phyloP scores from a whole-genome alignment of 1,140 invertebrate genomes.

The Brachionus paranguensis region DNA sequence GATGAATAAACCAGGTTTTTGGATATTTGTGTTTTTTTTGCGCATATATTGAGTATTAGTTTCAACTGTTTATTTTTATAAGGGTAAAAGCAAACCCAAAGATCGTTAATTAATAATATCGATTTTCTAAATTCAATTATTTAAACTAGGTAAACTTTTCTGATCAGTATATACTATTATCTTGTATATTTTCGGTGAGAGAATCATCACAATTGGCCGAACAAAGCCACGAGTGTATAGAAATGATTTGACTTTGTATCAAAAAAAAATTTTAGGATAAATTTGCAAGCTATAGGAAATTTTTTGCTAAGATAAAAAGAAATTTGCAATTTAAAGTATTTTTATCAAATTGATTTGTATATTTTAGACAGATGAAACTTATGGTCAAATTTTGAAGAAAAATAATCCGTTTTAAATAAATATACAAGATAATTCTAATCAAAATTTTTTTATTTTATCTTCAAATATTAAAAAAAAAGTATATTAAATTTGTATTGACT shows the following conservation, averaged over 20 bases:
- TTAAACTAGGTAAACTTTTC: neutral
- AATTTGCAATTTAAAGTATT: neutral
- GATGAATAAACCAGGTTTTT: neutral
- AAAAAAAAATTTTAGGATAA: too few species aligned
- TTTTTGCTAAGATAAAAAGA: neutral
- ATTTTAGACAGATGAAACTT: neutral
- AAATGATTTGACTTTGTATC: neutral
- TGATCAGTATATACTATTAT: neutral
- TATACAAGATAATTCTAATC: too few species aligned
- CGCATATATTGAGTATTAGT: neutral
- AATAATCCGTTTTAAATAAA: too few species aligned
- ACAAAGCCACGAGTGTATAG: neutral
- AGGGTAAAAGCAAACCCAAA: neutral
- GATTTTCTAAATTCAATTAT: neutral
- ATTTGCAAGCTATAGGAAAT: too few species aligned
- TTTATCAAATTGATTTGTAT: neutral
- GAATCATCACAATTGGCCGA: neutral
- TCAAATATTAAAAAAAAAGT: too few species aligned
- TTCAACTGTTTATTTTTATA: neutral
- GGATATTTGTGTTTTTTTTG: neutral
- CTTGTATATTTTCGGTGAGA: neutral
- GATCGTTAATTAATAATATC: neutral
- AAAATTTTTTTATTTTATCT: too few species aligned
- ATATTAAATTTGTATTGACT: too few species aligned
- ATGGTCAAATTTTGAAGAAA: neutral